These are phyloP conservation scores for Ctena decussata DNA, from an alignment of 2,888 invertebrate genomes.

Conservation along the genomic window DNA sequence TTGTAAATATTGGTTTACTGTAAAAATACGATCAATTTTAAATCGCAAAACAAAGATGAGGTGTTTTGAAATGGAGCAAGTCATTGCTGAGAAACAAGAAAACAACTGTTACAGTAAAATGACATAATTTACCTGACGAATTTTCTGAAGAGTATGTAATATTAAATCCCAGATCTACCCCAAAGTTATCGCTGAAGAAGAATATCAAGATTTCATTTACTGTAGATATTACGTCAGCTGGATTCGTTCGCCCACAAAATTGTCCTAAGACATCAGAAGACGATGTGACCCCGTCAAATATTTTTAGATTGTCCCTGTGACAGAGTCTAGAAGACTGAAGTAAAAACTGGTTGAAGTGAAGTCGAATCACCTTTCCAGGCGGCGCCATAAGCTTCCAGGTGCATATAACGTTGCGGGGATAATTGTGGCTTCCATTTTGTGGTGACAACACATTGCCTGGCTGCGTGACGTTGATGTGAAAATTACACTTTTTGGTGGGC, in stretches of 20 bases:
- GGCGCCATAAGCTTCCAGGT: slow-evolving; percentile 73
- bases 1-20: no score
- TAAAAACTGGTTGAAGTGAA: slow-evolving; percentile 68
- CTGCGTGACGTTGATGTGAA: slow-evolving; percentile 25
- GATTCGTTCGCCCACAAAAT: slow-evolving; percentile 71
- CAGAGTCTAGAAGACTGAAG: slow-evolving; percentile 59
- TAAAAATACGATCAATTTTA: no score
- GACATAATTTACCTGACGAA: background rate
- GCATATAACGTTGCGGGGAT: slow-evolving; percentile 72
- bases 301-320: slow-evolving; percentile 55
- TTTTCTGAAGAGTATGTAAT: slow-evolving; percentile 56
- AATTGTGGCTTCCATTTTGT: slow-evolving; percentile 57
- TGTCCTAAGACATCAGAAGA: slow-evolving; percentile 50
- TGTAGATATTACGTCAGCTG: slow-evolving; percentile 68
- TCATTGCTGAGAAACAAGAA: no score
- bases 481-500: slow-evolving; percentile 5
- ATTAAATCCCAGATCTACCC: slow-evolving; percentile 71
- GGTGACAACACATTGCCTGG: slow-evolving; percentile 40
- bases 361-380: slow-evolving; percentile 67
- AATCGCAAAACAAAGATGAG: no score
- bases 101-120: no score
- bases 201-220: slow-evolving; percentile 64
- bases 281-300: slow-evolving; percentile 59
- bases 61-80: no score
- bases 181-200: slow-evolving; percentile 66